Conservation (phyloP, 2,888 invertebrate species). For the Coleophora flavipennella region DNA sequence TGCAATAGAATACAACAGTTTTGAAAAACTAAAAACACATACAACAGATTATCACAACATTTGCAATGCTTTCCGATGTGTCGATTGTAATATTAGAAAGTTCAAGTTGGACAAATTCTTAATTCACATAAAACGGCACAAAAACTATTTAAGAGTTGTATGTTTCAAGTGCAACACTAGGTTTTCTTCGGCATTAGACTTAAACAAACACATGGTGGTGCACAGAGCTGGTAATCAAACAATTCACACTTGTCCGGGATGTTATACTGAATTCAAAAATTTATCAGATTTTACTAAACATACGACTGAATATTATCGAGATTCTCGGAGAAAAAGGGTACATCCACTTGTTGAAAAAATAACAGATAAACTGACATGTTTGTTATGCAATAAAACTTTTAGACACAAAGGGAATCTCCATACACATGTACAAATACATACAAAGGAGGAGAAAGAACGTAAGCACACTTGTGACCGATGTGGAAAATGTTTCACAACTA, state of each 20-base stretch:
- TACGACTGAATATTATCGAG: constrained; percentile 26
- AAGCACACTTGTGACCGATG: constrained; percentile 39
- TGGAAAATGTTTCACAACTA: constrained; percentile 14
- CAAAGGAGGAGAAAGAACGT: constrained; percentile 35
- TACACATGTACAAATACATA: constrained; percentile 73
- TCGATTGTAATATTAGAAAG: constrained; percentile 66
- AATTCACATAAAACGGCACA: constrained; percentile 73
- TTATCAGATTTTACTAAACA: constrained; percentile 33
- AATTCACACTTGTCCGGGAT: constrained; percentile 36
- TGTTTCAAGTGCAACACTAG: constrained; percentile 39
- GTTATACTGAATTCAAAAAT: constrained; percentile 32
- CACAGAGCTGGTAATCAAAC: constrained; percentile 20
- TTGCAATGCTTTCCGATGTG: constrained; percentile 75
- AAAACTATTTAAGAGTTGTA: constrained; percentile 66
- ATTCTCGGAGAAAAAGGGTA: constrained; percentile 23
- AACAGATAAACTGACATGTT: constrained; percentile 31
- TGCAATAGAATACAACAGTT: constrained; percentile 33
- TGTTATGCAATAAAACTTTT: constrained; percentile 40
- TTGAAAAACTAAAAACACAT: constrained; percentile 66
- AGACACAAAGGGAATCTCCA: constrained; percentile 33
- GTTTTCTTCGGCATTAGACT: constrained; percentile 21
- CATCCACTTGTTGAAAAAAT: constrained; percentile 15
- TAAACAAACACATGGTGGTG: constrained; percentile 22
- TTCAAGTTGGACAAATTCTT: constrained; percentile 39
- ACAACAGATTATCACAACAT: constrained; percentile 73